Evolutionary conservation across 2,113 vertebrate genomes (phyloP).

Genomic region (Porphyrio hochstetteri): DNA sequence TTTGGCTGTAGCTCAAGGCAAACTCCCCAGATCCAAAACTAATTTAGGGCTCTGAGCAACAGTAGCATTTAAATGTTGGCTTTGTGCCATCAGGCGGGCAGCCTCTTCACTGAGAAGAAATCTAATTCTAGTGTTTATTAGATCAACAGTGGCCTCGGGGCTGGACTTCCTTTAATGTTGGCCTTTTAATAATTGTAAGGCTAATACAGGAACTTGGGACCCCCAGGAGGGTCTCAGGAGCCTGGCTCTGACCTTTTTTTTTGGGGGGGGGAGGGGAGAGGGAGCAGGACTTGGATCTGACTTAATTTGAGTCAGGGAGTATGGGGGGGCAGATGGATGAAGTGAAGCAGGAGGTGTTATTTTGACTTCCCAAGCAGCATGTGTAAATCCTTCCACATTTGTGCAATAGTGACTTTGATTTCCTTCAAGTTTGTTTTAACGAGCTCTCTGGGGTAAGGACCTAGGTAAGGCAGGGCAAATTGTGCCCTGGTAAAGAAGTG

Average conservation of each 20-base stretch:
- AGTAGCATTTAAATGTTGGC: slow-evolving; percentile 74
- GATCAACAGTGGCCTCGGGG: slow-evolving; percentile 64
- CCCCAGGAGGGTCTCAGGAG: slow-evolving; percentile 21
- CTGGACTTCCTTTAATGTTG: slow-evolving; percentile 66
- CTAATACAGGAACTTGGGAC: slow-evolving; percentile 53
- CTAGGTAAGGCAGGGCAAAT: not conserved
- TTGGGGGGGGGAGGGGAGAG: not conserved
- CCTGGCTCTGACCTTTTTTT: slow-evolving; percentile 8
- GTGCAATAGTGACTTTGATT: slow-evolving; percentile 38
- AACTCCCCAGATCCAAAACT: slow-evolving; percentile 74
- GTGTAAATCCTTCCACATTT: slow-evolving; percentile 53
- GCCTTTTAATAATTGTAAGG: slow-evolving; percentile 45
- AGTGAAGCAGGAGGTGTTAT: slow-evolving; percentile 33
- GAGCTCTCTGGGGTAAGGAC: slow-evolving; percentile 29
- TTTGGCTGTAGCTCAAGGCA: slow-evolving; percentile 75
- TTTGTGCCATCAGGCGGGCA: slow-evolving; percentile 61
- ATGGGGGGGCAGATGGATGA: not conserved
- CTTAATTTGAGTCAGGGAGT: slow-evolving; percentile 32
- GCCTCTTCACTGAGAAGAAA: slow-evolving; percentile 62
- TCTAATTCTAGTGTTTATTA: slow-evolving; percentile 71
- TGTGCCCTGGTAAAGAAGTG: slow-evolving; percentile 4
- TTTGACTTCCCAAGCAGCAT: slow-evolving; percentile 41
- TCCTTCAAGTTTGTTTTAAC: slow-evolving; percentile 51
- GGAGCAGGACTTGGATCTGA: not conserved
- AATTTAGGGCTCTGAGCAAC: slow-evolving; percentile 73